Base-by-base conservation (phyloP, 2,797 vertebrate genomes). In the Brotula barbata region DNA sequence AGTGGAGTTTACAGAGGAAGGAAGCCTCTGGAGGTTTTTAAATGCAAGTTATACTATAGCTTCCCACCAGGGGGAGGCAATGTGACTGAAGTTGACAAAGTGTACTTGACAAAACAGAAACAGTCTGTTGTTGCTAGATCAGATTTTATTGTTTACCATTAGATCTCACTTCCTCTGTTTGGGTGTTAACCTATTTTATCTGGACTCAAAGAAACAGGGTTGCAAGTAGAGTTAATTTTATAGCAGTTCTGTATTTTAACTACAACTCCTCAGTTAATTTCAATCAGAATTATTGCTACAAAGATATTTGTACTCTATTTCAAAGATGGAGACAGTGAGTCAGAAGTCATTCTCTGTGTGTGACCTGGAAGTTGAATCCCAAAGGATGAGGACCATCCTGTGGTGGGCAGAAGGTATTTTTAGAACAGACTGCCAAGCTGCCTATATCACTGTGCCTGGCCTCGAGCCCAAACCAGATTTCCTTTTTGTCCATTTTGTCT, bases 401-500 rank as follows among this genome's bases (percentile, higher is more conserved):
- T 73, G 73, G 66, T 71, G 81, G 70, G 69, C 64, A 75, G 80
- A 69, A 47, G 60, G 52, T 82, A 73, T 87, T 72, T 83, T 68
- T 59, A 68, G 61, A 78, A 78, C 66, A 77, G 78, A 86, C 83
- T 85, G 80, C 83, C 83, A 73, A 65, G 86, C 82, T 90, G 90
- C 89, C 89, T 91, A 64, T 83, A 87, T 89, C 88, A 90, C 86
- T 88, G 90, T 90, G 91, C 89, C 92, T 91, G 88, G 83, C 83
- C 84, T 83, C 51, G 45, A 80, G 81, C 77, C 78, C n/a, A 2
- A 68, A 73, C 64, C 73, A 69, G 63, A 75, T 77, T 66, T 46
- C 49, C 60, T 42, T 49, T 56, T 40, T 70, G 68, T 67, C 58
- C 48, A 57, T 65, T 46, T 58, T 66, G 61, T 81, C 47, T 76